Conservation (phyloP, 2,113 vertebrate genomes). For the Pycnonotus jocosus region DNA sequence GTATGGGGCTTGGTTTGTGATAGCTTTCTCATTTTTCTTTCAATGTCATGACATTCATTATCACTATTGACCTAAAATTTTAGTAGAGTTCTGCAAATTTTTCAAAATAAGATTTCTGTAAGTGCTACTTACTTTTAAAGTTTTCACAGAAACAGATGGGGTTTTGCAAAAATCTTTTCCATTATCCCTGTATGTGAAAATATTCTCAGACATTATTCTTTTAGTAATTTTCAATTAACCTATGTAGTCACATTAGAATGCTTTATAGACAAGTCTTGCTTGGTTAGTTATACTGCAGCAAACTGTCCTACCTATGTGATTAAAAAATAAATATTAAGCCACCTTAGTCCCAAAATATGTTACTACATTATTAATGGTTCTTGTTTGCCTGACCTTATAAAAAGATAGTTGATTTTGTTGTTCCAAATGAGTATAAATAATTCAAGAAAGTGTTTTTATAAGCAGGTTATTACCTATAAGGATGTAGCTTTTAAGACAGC, state of each 20-base stretch:
- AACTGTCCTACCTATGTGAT: neutral
- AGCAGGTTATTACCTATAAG: slow-evolving; percentile 65
- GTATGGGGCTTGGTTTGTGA: neutral
- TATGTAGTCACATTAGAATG: neutral
- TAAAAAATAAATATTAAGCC: slow-evolving; percentile 45
- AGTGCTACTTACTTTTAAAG: neutral
- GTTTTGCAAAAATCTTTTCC: neutral
- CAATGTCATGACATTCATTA: neutral
- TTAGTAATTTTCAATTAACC: neutral
- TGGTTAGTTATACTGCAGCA: slow-evolving; percentile 9
- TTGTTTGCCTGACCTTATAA: slow-evolving; percentile 59
- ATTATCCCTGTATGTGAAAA: neutral
- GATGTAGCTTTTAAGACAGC: slow-evolving; percentile 61
- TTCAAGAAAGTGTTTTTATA: slow-evolving; percentile 61
- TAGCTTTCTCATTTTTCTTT: neutral
- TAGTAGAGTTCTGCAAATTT: neutral
- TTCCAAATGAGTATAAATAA: slow-evolving; percentile 68
- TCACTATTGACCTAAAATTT: neutral
- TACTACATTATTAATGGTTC: slow-evolving; percentile 61
- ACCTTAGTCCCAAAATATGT: neutral
- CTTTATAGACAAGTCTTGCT: slow-evolving; percentile 5
- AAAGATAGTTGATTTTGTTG: slow-evolving; percentile 59
- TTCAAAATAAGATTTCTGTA: neutral
- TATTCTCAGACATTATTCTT: neutral
- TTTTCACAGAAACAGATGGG: neutral